A percentile compares a stretch with the other conserved stretches of the same genome.
Conservation (phyloP, 2,888 invertebrate genomes). For the Cordilura impudica region DNA sequence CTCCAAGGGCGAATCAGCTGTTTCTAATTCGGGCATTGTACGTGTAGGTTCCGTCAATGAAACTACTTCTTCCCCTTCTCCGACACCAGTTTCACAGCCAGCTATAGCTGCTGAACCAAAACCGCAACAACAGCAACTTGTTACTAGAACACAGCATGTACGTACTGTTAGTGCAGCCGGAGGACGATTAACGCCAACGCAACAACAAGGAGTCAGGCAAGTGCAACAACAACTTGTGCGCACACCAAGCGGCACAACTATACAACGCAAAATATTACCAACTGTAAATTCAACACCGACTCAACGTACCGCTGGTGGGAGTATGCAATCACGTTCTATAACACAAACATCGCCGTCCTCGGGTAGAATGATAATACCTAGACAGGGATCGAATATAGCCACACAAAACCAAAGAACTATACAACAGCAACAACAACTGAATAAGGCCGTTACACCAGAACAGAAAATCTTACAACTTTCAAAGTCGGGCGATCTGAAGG, state of each 20-base stretch:
- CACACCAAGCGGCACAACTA: constrained; percentile 59
- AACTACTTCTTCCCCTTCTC: constrained; percentile 14
- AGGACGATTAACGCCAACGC: constrained; percentile 53
- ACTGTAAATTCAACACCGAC: constrained; percentile 24
- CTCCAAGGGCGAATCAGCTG: constrained; percentile 73
- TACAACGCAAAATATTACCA: constrained; percentile 67
- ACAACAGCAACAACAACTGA: constrained; percentile 24
- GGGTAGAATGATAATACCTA: constrained; percentile 72
- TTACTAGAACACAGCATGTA: constrained; percentile 50
- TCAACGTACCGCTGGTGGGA: constrained; percentile 59
- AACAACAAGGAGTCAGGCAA: constrained; percentile 48
- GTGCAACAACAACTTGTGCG: constrained; percentile 60
- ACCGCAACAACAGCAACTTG: constrained; percentile 27
- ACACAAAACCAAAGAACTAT: constrained; percentile 48
- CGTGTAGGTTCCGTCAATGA: constrained; percentile 67
- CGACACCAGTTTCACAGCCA: constrained; percentile 35
- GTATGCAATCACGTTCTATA: constrained; percentile 66
- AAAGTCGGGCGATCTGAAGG: constrained; percentile 79
- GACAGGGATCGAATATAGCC: constrained; percentile 56
- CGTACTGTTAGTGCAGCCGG: constrained; percentile 34
- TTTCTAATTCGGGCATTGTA: constrained; percentile 74
- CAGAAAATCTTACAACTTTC: constrained; percentile 79
- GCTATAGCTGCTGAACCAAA: constrained; percentile 45
- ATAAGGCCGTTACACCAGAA: constrained; percentile 75
- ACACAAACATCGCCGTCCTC: constrained; percentile 68